phyloP scores from a whole-genome alignment of 2,113 vertebrate species.

The Misgurnus anguillicaudatus region DNA sequence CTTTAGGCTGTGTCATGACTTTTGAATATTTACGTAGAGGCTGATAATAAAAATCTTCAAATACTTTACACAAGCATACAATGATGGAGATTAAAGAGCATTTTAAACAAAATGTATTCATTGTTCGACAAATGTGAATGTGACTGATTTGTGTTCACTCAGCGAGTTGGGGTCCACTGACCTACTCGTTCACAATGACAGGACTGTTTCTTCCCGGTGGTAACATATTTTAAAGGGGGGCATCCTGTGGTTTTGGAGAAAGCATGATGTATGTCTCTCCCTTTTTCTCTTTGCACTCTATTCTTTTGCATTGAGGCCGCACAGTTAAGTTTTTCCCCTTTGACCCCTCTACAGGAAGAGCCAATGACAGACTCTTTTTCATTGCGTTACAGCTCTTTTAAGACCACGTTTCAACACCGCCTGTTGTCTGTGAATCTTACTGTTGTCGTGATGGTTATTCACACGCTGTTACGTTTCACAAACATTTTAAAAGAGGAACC shows the following conservation, averaged over 20 bases:
- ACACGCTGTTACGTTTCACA: neutral
- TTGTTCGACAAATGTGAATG: neutral
- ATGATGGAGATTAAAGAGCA: too few relatives aligned
- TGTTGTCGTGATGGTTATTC: neutral
- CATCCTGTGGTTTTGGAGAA: slow-evolving; percentile 39
- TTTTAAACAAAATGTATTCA: neutral
- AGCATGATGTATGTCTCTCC: slow-evolving; percentile 31
- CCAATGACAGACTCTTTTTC: slow-evolving; percentile 50
- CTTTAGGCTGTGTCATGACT: slow-evolving; percentile 1
- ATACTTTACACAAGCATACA: too few relatives aligned
- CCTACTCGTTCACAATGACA: slow-evolving; percentile 43
- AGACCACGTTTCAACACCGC: slow-evolving; percentile 22
- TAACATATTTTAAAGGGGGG: slow-evolving; percentile 15
- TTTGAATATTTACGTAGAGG: neutral
- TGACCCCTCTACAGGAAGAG: slow-evolving; percentile 46
- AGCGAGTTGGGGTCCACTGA: slow-evolving; percentile 25
- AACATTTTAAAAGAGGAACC: neutral
- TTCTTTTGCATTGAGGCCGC: slow-evolving; percentile 26
- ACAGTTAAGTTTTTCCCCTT: slow-evolving; percentile 29
- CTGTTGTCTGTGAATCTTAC: neutral
- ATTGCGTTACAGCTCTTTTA: slow-evolving; percentile 33
- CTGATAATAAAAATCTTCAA: neutral
- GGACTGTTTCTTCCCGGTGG: slow-evolving; percentile 40
- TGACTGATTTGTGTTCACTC: slow-evolving; percentile 25
- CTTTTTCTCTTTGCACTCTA: neutral